A percentile compares a stretch with the other conserved stretches of the same genome.
Evolutionary conservation across 2,113 vertebrate species (phyloP).

Genomic region (Aldabrachelys gigantea): DNA sequence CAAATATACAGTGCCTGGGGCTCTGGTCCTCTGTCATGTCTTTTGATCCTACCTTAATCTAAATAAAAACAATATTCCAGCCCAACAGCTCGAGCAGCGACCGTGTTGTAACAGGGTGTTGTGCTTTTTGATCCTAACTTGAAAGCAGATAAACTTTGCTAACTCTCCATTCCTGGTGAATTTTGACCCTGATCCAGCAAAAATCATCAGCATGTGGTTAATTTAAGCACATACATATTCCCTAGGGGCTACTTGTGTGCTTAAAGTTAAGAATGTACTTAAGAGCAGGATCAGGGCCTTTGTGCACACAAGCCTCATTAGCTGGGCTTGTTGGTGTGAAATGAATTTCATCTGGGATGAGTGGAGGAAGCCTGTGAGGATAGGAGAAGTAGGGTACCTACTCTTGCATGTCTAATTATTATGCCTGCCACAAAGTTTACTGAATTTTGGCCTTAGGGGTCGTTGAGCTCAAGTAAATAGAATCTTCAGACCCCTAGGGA

Average conservation of each 20-base stretch:
- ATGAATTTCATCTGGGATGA: rapidly evolving
- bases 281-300: not conserved
- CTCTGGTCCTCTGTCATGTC: not conserved
- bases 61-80: not conserved
- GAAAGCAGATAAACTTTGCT: not conserved
- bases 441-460: not conserved
- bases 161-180: rapidly evolving
- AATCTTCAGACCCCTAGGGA: not conserved
- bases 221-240: rapidly evolving
- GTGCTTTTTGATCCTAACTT: not conserved
- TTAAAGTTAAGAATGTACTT: not conserved
- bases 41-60: not conserved
- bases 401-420: not conserved
- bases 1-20: not conserved
- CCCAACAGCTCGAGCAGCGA: rapidly evolving
- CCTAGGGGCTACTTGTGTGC: rapidly evolving
- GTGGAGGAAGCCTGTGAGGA: rapidly evolving
- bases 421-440: rapidly evolving
- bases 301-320: rapidly evolving
- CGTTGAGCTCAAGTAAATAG: not conserved
- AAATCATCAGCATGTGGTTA: rapidly evolving
- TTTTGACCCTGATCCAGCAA: not conserved
- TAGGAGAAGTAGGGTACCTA: rapidly evolving
- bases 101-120: rapidly evolving
- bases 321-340: not conserved